Percentiles rank a stretch among this genome's conserved stretches.
Evolutionary conservation across 2,888 invertebrate species (phyloP).

Genomic region (Cataglyphis rosenhaueri): DNA sequence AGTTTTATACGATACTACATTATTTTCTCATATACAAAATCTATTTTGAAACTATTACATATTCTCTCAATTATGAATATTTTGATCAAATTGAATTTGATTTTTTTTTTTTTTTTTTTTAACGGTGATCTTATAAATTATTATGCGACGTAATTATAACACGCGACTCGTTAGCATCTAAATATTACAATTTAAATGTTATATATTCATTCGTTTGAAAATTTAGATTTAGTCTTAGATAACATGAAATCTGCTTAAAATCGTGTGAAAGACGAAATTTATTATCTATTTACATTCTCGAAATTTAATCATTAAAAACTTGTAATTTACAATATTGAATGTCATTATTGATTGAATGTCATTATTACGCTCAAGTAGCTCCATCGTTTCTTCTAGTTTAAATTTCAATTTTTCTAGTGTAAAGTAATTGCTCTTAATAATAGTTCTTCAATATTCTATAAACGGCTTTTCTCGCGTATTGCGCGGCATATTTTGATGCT

Average conservation of each 20-base stretch:
- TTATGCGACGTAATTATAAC: not conserved
- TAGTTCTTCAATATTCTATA: conserved; percentile 39
- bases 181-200: conserved; percentile 14
- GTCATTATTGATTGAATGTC: not conserved
- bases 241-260: not conserved
- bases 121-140: not conserved
- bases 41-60: not conserved
- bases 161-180: not conserved
- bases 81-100: not conserved
- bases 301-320: not conserved
- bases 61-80: conserved; percentile 27
- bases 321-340: not conserved
- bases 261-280: not conserved
- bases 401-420: not conserved
- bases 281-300: not conserved
- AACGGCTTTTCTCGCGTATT: conserved; percentile 24
- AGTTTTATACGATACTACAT: conserved; percentile 12
- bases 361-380: not conserved
- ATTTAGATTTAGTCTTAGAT: not conserved
- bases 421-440: conserved; percentile 13
- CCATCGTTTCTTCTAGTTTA: not conserved
- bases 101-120: not conserved
- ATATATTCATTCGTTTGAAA: not conserved
- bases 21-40: conserved; percentile 36
- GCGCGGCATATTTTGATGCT: conserved; percentile 46